Evolutionary conservation across 2,113 vertebrate species (phyloP), one percentile per base, ranked within the genome.

Genomic region (Brachyhypopomus occidentalis): DNA sequence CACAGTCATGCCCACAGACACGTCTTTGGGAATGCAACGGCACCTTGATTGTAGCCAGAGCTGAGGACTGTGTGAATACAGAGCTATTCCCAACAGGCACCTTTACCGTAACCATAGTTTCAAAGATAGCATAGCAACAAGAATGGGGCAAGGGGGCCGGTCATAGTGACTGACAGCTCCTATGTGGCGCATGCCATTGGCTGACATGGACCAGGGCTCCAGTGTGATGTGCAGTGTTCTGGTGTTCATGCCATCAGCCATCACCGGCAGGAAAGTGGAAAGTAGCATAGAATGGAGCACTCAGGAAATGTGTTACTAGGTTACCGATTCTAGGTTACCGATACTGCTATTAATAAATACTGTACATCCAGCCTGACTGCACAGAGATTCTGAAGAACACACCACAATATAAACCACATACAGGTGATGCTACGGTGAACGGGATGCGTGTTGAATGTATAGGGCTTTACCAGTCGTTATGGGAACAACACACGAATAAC

Each of bases 61-160:
- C 86, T 82, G n/a, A 80, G 41, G 59, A 48, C 67, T 72, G 58
- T 78, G 80, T 79, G 59, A 48, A 73, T 59, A 83, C 45, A 69
- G 81, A 66, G 59, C 72, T 52, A 60, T 78, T 84, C 81, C 83
- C 78, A 81, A 85, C 80, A 85, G 83, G 83, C 77, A 83, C 85
- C 85, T 88, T 86, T 85, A 85, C 67, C 69, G 83, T 85, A 86
- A 85, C 87, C 87, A 88, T 86, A 88, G 87, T 88, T 86, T 88
- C 87, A 88, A 88, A 83, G 78, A 83, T 85, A 81, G 84, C 85
- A 86, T 86, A 88, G 87, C 86, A 88, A 88, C 86, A 88, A 80
- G 84, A 84, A 86, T 84, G 86, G 79, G 84, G 83, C 83, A 80
- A 84, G 86, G 80, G 83, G 86, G 86, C 71, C 30, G 87, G 87